phyloP scores from a whole-genome alignment of 1,140 invertebrate species.

The Drosophila aff. region DNA sequence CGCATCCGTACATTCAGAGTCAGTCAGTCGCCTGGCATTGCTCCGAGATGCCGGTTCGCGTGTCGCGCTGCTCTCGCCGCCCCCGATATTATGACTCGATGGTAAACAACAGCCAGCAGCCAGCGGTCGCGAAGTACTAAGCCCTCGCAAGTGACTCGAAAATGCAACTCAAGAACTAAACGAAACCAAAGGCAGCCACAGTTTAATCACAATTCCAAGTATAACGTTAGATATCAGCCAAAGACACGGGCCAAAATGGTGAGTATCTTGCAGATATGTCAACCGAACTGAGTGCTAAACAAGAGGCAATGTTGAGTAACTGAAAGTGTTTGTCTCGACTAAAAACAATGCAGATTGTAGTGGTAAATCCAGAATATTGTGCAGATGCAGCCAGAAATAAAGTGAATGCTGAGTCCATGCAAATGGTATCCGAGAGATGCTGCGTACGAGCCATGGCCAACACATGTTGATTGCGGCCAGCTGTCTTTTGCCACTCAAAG shows the following conservation, averaged over 20 bases:
- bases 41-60: conserved; percentile 75
- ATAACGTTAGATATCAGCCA: conserved; percentile 7
- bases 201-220: conserved; percentile 7
- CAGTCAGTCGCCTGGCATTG: conserved; percentile 69
- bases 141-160: conserved; percentile 12
- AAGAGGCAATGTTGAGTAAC: not conserved
- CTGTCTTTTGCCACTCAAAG: conserved; percentile 58
- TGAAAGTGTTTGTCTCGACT: not conserved
- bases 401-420: conserved; percentile 20
- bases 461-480: conserved; percentile 78
- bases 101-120: conserved; percentile 5
- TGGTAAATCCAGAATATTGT: not conserved
- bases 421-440: conserved; percentile 12
- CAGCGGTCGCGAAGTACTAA: conserved; percentile 16
- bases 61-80: conserved; percentile 34
- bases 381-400: conserved; percentile 23
- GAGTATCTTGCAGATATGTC: conserved; percentile 7
- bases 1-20: conserved; percentile 31
- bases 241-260: conserved; percentile 30
- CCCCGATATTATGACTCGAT: conserved; percentile 18
- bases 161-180: conserved; percentile 12
- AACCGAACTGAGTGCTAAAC: not conserved
- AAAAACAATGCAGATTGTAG: not conserved
- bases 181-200: conserved; percentile 2
- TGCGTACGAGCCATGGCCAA: conserved; percentile 42